Base-by-base conservation (phyloP, 2,888 invertebrate genomes). In the Acleris cristana region DNA sequence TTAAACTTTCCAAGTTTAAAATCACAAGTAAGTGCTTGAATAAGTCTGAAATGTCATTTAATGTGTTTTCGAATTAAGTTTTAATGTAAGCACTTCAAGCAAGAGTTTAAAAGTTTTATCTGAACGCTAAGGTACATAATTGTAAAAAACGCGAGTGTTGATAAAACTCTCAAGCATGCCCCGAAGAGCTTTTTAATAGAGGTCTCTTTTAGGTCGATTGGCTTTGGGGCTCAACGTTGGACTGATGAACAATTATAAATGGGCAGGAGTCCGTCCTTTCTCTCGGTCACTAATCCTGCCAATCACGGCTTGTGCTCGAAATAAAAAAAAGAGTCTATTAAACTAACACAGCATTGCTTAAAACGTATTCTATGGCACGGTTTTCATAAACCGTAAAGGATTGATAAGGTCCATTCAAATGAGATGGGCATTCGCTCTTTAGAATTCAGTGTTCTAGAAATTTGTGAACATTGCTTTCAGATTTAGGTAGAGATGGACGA, bases 161-260 rank as follows among this genome's bases (percentile, higher is more conserved):
- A n/a, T 18, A 48, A 48, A 48, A 48, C 18, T 18, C 48, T 18
- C 14, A 40, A 40, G 40, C 40, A 48, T 18, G 54, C 19, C 49
- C 40, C 21, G 14, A 51, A 51, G 55, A 44, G 18, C 51, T 19
- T 65, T 56, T 65, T 18, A 44, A 44, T 40, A 19, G 40, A 21
- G 21, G 19, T 60, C 49, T 60, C 30, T 59, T 61, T 61, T 23
- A 30, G 44, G 49, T 21, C 26, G 55, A 30, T 34, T 54, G 44
- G 51, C 65, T 44, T 51, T 56, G 14, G 30, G 55, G 60, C 65
- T 65, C 55, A 56, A 54, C 26, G 8, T 56, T 49, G 51, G 60
- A 55, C 65, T 61, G 60, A 61, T 56, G 65, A 61, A 62, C 66
- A 66, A 66, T 66, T 66, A 66, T 57, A 66, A 65, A 62, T 57